Evolutionary conservation across 2,888 invertebrate genomes (phyloP), one percentile per base, ranked within the genome.

Genomic region (Syrphus vitripennis): DNA sequence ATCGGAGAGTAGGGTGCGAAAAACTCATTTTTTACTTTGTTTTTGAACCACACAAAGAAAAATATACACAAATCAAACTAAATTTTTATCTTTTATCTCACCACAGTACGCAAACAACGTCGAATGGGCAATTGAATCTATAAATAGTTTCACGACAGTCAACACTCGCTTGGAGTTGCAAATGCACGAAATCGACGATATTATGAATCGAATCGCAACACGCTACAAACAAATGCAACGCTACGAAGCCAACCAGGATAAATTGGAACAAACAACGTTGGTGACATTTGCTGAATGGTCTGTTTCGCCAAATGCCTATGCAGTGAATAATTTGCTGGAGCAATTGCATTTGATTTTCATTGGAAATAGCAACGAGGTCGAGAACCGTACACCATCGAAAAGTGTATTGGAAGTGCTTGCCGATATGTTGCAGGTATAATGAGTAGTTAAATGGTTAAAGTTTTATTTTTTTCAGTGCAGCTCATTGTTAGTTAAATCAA

Each of bases 251-350:
- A 89, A 93, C 61, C 93, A 93, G 87, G 91, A 93, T 37, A 93
- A 93, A 78, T 92, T 95, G 88, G 96, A 96, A 90, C 90, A 93
- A 87, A 93, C 93, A 80, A 97, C 97, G 6, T 90, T 97, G 87
- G 93, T 95, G 89, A 94, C 95, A 89, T 97, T 96, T 90, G 96
- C 96, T 0, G 93, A 93, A 87, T 94, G 94, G 92, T 95, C 95
- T 50, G 95, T 96, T 2, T 95, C 96, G 0, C 95, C 95, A 88
- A 94, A 94, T 88, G 92, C 94, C 0, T 93, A 94, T 55, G 95
- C 96, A 3, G 92, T 96, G 72, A 94, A 94, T 34, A 94, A 94
- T 83, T 90, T 96, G 26, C 91, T 97, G 88, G 95, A 95, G 89
- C 93, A 94, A 9, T 93, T 96, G 42, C 95, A 96, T 90, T 92